phyloP scores from a whole-genome alignment of 2,888 invertebrate species.

The Idaea straminata region DNA sequence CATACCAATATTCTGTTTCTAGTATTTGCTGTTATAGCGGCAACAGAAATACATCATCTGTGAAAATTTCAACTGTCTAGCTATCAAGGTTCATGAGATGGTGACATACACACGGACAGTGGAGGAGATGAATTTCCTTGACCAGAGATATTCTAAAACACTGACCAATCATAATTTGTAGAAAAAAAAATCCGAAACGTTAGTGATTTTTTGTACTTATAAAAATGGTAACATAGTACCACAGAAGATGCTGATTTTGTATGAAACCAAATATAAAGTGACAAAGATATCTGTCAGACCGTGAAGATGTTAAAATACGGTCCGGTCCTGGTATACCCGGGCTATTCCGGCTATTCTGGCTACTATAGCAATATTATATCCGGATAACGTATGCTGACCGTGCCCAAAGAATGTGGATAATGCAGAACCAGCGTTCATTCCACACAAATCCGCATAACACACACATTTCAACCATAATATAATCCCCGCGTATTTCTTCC shows the following conservation, averaged over 20 bases:
- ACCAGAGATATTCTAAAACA: too few relatives aligned
- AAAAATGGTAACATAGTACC: too few relatives aligned
- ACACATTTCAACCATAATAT: slow-evolving; percentile 42
- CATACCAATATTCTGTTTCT: too few relatives aligned
- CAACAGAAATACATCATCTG: too few relatives aligned
- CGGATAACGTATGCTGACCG: slow-evolving; percentile 33
- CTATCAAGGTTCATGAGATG: too few relatives aligned
- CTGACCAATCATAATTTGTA: too few relatives aligned
- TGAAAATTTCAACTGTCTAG: too few relatives aligned
- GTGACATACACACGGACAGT: too few relatives aligned
- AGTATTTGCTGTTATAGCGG: too few relatives aligned
- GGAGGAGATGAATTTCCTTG: too few relatives aligned
- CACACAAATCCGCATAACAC: slow-evolving; percentile 40
- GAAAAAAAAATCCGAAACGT: too few relatives aligned
- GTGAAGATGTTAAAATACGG: background rate
- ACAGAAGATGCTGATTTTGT: background rate
- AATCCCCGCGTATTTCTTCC: slow-evolving; percentile 40
- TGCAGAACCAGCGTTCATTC: slow-evolving; percentile 16
- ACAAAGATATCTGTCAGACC: background rate
- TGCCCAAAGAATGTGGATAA: slow-evolving; percentile 27
- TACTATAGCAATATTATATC: background rate
- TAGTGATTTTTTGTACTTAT: too few relatives aligned
- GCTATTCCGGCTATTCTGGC: background rate
- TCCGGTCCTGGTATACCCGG: background rate
- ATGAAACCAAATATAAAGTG: background rate